Percentiles rank a stretch among this genome's conserved stretches.
Evolutionary conservation across 2,797 vertebrate genomes (phyloP).

Genomic region (Chanos chanos): DNA sequence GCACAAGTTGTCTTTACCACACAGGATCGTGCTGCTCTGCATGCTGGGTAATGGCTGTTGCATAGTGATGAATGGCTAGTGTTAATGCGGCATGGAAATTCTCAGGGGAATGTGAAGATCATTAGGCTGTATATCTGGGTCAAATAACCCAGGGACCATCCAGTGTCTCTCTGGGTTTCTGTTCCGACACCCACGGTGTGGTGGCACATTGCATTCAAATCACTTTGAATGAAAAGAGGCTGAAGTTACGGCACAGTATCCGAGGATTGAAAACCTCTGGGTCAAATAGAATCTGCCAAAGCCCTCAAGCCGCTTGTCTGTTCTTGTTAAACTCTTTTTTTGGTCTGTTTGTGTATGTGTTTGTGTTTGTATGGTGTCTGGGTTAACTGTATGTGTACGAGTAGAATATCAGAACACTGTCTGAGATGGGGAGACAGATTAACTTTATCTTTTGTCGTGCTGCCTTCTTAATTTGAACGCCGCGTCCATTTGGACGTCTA

Average conservation of each 20-base stretch:
- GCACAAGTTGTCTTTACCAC: background rate
- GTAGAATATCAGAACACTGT: constrained; percentile 18
- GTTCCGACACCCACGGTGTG: background rate
- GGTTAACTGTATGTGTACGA: constrained; percentile 16
- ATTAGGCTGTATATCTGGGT: constrained; percentile 24
- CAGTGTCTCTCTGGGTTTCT: background rate
- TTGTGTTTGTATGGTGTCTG: constrained; percentile 11
- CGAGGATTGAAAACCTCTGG: background rate
- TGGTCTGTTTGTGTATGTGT: constrained; percentile 1
- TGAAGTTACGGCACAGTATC: background rate
- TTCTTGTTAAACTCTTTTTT: constrained; percentile 19
- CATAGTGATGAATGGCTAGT: constrained; percentile 29
- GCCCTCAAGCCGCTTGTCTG: constrained; percentile 6
- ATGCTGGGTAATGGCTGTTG: constrained; percentile 12
- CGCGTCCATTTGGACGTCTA: no score
- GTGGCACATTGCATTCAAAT: constrained; percentile 5
- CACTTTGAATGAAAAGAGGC: constrained; percentile 8
- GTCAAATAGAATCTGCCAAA: constrained; percentile 5
- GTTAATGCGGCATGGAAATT: constrained; percentile 9
- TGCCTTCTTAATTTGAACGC: no score
- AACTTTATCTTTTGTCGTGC: no score
- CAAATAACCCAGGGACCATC: background rate
- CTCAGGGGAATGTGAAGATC: background rate
- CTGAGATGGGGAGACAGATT: no score
- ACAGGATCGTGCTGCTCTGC: background rate